A percentile compares a stretch with the other conserved stretches of the same genome.
phyloP scores from a whole-genome alignment of 2,888 invertebrate species.

The Pristionchus maxplancki region DNA sequence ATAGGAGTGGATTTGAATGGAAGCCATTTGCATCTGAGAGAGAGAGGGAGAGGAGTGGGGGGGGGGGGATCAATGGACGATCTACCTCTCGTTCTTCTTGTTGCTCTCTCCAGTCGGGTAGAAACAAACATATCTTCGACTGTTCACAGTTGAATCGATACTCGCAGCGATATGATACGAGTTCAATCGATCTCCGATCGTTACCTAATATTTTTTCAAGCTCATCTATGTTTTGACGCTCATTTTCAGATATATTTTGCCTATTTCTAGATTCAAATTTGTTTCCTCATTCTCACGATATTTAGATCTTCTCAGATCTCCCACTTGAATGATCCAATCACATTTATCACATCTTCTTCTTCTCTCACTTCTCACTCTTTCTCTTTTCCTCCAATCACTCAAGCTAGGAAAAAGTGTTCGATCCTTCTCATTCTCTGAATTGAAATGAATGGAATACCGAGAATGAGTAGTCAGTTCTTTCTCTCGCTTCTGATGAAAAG shows the following conservation, averaged over 20 bases:
- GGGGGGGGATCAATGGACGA: background rate
- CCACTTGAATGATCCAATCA: background rate
- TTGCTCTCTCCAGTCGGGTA: conserved; percentile 67
- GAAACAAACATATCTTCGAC: conserved; percentile 68
- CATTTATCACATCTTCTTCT: conserved; percentile 9
- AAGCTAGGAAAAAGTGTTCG: background rate
- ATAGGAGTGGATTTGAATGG: conserved; percentile 39
- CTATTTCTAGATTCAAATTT: background rate
- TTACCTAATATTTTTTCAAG: background rate
- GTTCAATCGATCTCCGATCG: conserved; percentile 15
- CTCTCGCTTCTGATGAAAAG: conserved; percentile 57
- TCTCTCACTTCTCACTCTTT: background rate
- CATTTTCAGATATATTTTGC: background rate
- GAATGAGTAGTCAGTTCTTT: conserved; percentile 62
- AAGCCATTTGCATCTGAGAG: conserved; percentile 43
- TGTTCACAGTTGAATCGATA: conserved; percentile 59
- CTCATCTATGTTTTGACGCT: too few species aligned
- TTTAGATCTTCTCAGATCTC: background rate
- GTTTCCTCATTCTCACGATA: background rate
- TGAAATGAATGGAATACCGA: conserved; percentile 54
- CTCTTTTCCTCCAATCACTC: background rate
- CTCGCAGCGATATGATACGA: conserved; percentile 38
- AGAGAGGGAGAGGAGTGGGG: background rate
- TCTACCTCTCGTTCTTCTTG: conserved; percentile 56
- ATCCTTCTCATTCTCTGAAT: background rate